Evolutionary conservation across 2,888 invertebrate genomes (phyloP).

Genomic region (Ommatoiulus sabulosus): DNA sequence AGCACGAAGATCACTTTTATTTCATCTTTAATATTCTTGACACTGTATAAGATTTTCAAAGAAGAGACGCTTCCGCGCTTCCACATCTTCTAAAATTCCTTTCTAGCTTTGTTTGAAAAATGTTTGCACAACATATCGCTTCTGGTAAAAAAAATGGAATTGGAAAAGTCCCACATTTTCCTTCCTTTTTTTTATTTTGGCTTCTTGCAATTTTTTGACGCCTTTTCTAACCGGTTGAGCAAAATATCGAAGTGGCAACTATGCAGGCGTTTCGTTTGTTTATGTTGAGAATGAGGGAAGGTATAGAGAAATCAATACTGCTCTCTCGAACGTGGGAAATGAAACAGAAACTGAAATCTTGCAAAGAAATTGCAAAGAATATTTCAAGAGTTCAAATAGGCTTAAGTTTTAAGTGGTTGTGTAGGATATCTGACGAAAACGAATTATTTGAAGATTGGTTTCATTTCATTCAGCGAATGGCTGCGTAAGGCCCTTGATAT

Average conservation of each 20-base stretch:
- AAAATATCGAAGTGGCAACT: not conserved
- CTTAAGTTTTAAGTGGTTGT: constrained; percentile 3
- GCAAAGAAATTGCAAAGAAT: not conserved
- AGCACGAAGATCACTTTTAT: no score
- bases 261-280: not conserved
- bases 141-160: not conserved
- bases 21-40: no score
- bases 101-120: no score
- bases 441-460: not conserved
- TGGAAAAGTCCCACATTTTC: not conserved
- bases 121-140: no score
- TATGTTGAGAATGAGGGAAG: constrained; percentile 5
- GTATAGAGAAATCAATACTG: constrained; percentile 11
- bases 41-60: no score
- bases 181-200: not conserved
- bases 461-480: not conserved
- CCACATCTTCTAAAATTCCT: no score
- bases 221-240: not conserved
- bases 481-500: not conserved
- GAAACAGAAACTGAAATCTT: constrained; percentile 39
- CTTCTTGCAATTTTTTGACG: not conserved
- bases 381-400: constrained; percentile 15
- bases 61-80: no score
- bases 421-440: not conserved
- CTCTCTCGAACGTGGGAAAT: constrained; percentile 21